Base-by-base conservation (phyloP, 2,888 invertebrate genomes). In the Cheilosia vulpina region DNA sequence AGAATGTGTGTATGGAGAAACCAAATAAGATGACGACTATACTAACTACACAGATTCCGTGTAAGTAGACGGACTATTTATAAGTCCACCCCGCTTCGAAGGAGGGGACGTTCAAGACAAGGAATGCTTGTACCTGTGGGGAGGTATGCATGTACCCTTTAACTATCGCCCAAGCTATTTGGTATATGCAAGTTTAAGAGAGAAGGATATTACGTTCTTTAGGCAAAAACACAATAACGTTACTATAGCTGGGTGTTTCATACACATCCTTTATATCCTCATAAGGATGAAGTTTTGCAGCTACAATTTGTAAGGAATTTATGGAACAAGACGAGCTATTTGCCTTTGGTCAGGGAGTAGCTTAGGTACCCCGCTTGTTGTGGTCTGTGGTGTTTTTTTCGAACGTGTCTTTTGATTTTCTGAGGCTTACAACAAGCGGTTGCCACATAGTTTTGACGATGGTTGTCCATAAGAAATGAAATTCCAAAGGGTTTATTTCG, bases 141-240 rank as follows among this genome's bases (percentile, higher is more conserved):
- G 24, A 24, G 62, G 45, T 60, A 68, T 68, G 77, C 60, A 62
- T 43, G 31, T 68, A 62, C 60, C 53, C 45, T 62, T 62, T 77
- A 53, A 77, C 62, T 62, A 52, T 55, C 53, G 77, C 47, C 62
- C 57, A 76, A 66, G 62, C n/a, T 73, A 55, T 58, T 38, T 66
- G 65, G 66, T 34, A 66, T 75, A 66, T 75, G 38, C 65, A 21
- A 66, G 38, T 50, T 24, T 38, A 19, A 4, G 41, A 58, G 38
- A 55, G 5, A 27, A 47, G 41, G 45, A 43, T 68, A 52, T 68
- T 68, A 68, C 15, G 4, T 34, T 21, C 45, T 68, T 68, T 52
- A 62, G 53, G 38, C 19, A 38, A 55, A 43, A 47, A 50, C 4
- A 52, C n/a, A 47, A 15, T 19, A 34, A 57, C 41, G 13, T 27